phyloP scores from a whole-genome alignment of 1,140 invertebrate genomes.

The Drosophila athabasca region DNA sequence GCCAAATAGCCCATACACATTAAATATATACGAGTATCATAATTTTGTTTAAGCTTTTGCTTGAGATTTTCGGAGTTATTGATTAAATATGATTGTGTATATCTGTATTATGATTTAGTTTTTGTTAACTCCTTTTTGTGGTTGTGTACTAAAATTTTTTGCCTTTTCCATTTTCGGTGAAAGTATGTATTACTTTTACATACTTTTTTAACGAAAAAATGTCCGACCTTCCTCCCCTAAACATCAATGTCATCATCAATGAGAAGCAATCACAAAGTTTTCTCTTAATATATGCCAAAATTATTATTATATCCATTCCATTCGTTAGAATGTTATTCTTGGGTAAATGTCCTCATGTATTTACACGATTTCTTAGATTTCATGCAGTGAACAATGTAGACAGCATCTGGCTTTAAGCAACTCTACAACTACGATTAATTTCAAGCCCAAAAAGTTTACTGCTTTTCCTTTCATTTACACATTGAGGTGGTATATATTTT shows the following conservation, averaged over 20 bases:
- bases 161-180: conserved; percentile 17
- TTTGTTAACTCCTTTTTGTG: conserved; percentile 46
- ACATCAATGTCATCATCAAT: conserved; percentile 55
- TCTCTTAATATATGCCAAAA: conserved; percentile 44
- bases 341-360: conserved; percentile 40
- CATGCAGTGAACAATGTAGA: conserved; percentile 34
- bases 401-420: conserved; percentile 39
- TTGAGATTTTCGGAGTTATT: conserved; percentile 22
- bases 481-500: conserved; percentile 27
- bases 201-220: conserved; percentile 46
- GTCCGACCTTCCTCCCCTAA: conserved; percentile 31
- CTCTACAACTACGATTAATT: conserved; percentile 41
- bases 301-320: conserved; percentile 34
- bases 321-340: conserved; percentile 8
- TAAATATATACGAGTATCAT: conserved; percentile 39
- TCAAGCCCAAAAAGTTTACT: conserved; percentile 33
- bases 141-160: conserved; percentile 33
- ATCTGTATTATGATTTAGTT: conserved; percentile 20
- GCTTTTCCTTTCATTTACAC: conserved; percentile 39
- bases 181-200: conserved; percentile 36
- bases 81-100: background rate
- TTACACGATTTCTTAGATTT: conserved; percentile 39
- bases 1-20: conserved; percentile 47
- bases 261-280: conserved; percentile 81
- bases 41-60: conserved; percentile 28